These are phyloP conservation scores for Dynastes tityus DNA, from an alignment of 2,888 invertebrate species.

Conservation along the genomic window DNA sequence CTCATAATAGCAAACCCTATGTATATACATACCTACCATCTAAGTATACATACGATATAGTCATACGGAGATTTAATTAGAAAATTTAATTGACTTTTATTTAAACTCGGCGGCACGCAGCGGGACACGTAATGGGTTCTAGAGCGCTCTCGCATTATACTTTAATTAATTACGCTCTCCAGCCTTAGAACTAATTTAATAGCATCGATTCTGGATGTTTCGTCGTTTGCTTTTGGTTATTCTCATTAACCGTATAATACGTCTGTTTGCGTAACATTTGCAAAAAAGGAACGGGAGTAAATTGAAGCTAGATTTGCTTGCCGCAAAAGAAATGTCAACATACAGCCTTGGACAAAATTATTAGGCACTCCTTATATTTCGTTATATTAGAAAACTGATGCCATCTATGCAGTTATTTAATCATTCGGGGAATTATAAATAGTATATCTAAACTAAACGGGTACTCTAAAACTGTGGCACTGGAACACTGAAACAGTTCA, in stretches of 20 bases:
- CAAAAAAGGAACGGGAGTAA: neutral
- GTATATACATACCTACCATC: conserved; percentile 52
- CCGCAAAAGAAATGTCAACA: too few relatives aligned
- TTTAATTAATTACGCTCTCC: conserved; percentile 65
- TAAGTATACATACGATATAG: conserved; percentile 51
- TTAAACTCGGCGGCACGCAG: conserved; percentile 66
- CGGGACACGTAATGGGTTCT: conserved; percentile 65
- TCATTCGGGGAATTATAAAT: too few relatives aligned
- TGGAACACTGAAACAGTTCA: too few relatives aligned
- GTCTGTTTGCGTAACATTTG: neutral
- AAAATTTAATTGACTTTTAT: conserved; percentile 70
- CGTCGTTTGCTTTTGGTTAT: neutral
- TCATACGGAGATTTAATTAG: conserved; percentile 69
- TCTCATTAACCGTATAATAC: neutral
- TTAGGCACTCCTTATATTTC: too few relatives aligned
- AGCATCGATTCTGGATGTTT: conserved; percentile 57
- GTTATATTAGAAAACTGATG: too few relatives aligned
- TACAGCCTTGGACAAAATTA: too few relatives aligned
- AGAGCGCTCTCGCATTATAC: conserved; percentile 66
- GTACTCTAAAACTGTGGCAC: too few relatives aligned
- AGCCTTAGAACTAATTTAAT: conserved; percentile 64
- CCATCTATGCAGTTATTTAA: too few relatives aligned
- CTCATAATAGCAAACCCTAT: conserved; percentile 50
- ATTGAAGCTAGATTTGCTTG: too few relatives aligned
- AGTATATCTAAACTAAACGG: too few relatives aligned